Base-by-base conservation (phyloP, 2,113 vertebrate species). In the Catagonus wagneri region DNA sequence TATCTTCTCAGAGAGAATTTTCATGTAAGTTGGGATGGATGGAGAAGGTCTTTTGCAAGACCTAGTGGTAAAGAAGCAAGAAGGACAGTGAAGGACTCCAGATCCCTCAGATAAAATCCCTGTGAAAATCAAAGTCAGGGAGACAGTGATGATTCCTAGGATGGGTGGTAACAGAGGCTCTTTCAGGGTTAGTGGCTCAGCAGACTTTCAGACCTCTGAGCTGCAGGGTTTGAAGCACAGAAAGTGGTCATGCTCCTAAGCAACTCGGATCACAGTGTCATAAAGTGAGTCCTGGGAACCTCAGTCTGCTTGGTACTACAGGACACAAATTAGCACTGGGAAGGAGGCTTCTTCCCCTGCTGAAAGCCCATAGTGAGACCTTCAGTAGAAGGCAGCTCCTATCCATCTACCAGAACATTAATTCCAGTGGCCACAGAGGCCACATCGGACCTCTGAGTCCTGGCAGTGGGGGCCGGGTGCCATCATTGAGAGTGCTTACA, bases 141-240 rank as follows among this genome's bases (percentile, higher is more conserved):
- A 0, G 7, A 83, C 27, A 20, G 27, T 44, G 29, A 32, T 16
- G 56, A 20, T 5, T 39, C 61, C 25, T 44, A 27, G 15, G 2
- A 66, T 14, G 3, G 36, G 7, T 39, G 6, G 9, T n/a, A 22
- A n/a, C 0, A n/a, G 13, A 4, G 1, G 7, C 29, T 7, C 1
- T 74, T 27, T 78, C 29, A 60, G 2, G 56, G 13, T 89, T 22
- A 66, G 17, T 16, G 4, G 7, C 12, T 2, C 22, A 56, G 12
- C 29, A 16, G 27, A 66, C 7, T 66, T n/a, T n/a, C 32, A 60
- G 65, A 58, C 9, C 20, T n/a, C 36, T 23, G 5, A 44, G 20
- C 19, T 60, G 36, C 12, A 54, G 34, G 29, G 44, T 66, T 68
- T 84, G 22, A 44, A 63, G 23, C 9, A 80, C 36, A 75, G 63